Evolutionary conservation across 2,113 vertebrate species (phyloP).

Genomic region (Caranx melampygus): DNA sequence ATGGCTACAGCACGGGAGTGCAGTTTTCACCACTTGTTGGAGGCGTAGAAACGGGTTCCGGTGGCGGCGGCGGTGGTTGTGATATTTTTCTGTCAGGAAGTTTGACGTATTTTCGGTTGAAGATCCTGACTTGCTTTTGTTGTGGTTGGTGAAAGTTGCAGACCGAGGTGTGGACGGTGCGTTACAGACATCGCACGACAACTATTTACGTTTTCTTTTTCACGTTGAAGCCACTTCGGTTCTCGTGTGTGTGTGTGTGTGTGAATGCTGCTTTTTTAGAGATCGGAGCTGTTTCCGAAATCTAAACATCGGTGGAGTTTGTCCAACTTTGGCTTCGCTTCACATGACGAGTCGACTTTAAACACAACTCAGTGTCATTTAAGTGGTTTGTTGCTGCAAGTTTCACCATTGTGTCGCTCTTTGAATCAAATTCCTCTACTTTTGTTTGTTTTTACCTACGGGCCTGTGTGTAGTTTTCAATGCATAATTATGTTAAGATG

Average conservation of each 20-base stretch:
- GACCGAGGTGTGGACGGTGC: background rate
- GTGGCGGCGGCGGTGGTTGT: conserved; percentile 43
- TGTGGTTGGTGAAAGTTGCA: conserved; percentile 55
- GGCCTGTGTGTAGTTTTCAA: conserved; percentile 13
- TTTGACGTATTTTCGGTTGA: conserved; percentile 69
- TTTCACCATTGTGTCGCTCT: background rate
- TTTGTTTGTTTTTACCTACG: too few species aligned
- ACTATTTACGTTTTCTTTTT: conserved; percentile 1
- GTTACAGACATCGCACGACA: background rate
- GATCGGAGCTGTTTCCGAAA: conserved; percentile 12
- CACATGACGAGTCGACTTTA: background rate
- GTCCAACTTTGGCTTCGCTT: background rate
- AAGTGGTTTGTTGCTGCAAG: background rate
- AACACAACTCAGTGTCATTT: background rate
- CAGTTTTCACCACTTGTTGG: conserved; percentile 41
- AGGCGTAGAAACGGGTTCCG: conserved; percentile 74
- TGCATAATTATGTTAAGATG: background rate
- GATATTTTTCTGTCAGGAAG: conserved; percentile 81
- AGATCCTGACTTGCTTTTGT: conserved; percentile 71
- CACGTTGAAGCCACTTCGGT: conserved; percentile 2
- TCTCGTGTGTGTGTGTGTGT: background rate
- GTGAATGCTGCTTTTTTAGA: conserved; percentile 12
- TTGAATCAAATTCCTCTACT: conserved; percentile 21
- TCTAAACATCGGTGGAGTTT: conserved; percentile 23
- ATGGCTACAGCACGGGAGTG: background rate